phyloP scores from a whole-genome alignment of 2,888 invertebrate species.

The Ormyrus labotus region DNA sequence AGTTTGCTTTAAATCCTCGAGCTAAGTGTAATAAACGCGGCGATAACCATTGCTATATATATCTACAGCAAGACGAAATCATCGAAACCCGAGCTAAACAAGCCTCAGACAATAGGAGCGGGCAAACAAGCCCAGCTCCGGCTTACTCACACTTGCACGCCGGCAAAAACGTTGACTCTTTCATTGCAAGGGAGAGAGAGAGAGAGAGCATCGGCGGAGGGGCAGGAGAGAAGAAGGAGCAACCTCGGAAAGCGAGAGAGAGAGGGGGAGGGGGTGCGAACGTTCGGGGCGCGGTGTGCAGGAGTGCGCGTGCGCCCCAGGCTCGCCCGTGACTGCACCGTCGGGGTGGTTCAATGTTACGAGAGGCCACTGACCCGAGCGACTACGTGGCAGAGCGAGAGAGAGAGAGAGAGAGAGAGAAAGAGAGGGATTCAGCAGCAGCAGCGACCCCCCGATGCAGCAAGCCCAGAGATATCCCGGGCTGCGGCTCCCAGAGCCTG shows the following conservation, averaged over 20 bases:
- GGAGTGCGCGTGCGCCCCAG: constrained; percentile 67
- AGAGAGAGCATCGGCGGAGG: no score
- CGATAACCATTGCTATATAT: no score
- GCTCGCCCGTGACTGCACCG: constrained; percentile 74
- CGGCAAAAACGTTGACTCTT: no score
- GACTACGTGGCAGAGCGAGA: constrained; percentile 67
- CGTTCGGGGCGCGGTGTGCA: constrained; percentile 37
- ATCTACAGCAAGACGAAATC: no score
- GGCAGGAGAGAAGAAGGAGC: not conserved
- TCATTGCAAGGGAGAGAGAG: no score
- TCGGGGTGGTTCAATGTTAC: constrained; percentile 75
- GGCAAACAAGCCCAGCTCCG: not conserved
- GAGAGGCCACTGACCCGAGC: constrained; percentile 75
- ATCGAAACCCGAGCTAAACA: not conserved
- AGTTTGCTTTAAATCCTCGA: no score
- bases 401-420: not conserved
- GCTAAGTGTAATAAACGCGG: no score
- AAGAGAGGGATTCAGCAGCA: constrained; percentile 56
- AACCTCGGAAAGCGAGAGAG: not conserved
- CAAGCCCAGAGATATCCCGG: constrained; percentile 55
- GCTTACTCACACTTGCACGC: not conserved
- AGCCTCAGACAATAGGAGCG: not conserved
- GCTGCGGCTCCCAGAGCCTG: constrained; percentile 14
- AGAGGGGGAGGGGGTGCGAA: not conserved
- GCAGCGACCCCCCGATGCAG: constrained; percentile 58